These are phyloP conservation scores for Siphlonurus alternatus DNA, from an alignment of 2,888 invertebrate species.

Conservation along the genomic window DNA sequence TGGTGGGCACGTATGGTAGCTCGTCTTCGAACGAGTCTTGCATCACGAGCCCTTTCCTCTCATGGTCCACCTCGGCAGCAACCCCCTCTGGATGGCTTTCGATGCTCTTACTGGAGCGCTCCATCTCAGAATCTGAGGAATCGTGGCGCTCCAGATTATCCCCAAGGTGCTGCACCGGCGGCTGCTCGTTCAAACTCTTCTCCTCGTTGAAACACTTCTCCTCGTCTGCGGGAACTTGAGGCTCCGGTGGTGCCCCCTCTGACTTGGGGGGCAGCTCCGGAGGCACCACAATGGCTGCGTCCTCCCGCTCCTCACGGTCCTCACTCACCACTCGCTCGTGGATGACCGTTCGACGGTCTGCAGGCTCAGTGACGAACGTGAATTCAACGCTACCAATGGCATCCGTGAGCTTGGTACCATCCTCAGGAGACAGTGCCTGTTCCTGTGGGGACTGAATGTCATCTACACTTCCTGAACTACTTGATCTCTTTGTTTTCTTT, in stretches of 20 bases:
- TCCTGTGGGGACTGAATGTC: constrained; percentile 9
- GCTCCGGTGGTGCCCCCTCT: neutral
- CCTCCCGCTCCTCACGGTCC: constrained; percentile 2
- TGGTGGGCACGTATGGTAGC: constrained; percentile 79
- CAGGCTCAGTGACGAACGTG: constrained; percentile 24
- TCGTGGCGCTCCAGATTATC: constrained; percentile 21
- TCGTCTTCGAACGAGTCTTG: constrained; percentile 73
- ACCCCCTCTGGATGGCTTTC: constrained; percentile 8
- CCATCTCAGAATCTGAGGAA: constrained; percentile 53
- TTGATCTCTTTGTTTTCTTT: constrained; percentile 15
- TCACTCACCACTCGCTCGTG: neutral
- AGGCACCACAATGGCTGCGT: neutral
- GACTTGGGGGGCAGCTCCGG: neutral
- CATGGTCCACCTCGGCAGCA: constrained; percentile 41
- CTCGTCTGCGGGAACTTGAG: neutral
- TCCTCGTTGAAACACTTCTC: neutral
- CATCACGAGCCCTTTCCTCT: constrained; percentile 57
- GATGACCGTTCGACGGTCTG: neutral
- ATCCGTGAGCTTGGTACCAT: constrained; percentile 20
- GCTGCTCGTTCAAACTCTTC: neutral
- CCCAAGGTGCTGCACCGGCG: neutral
- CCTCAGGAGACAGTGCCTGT: constrained; percentile 13
- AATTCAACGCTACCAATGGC: constrained; percentile 31
- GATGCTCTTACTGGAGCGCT: constrained; percentile 20
- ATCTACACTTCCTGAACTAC: constrained; percentile 8